A percentile compares a stretch with the other conserved stretches of the same genome.
These are phyloP conservation scores for Decapterus maruadsi DNA, from an alignment of 2,797 vertebrate genomes.

Conservation along the genomic window DNA sequence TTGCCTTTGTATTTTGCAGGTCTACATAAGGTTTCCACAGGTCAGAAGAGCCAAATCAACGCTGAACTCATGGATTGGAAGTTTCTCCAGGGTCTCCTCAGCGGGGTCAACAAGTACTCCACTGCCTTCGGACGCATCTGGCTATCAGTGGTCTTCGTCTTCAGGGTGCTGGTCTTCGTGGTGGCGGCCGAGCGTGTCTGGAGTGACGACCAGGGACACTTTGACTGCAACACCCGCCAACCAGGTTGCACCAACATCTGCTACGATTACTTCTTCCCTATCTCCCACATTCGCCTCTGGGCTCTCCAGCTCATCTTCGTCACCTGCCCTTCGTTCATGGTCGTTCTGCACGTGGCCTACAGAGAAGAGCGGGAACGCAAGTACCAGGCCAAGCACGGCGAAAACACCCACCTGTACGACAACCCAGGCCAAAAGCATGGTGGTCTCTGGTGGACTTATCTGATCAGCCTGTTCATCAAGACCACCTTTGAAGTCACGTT, in stretches of 20 bases:
- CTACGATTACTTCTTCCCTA: slow-evolving; percentile 92
- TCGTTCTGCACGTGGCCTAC: slow-evolving; percentile 93
- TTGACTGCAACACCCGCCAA: slow-evolving; percentile 94
- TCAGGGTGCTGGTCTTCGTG: slow-evolving; percentile 92
- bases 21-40: not conserved
- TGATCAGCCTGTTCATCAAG: slow-evolving; percentile 92
- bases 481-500: slow-evolving; percentile 88
- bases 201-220: slow-evolving; percentile 93
- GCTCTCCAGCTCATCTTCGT: slow-evolving; percentile 95
- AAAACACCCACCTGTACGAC: slow-evolving; percentile 86
- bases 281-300: slow-evolving; percentile 94
- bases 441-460: slow-evolving; percentile 95
- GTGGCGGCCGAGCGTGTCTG: slow-evolving; percentile 93
- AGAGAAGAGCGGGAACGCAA: slow-evolving; percentile 89
- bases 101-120: slow-evolving; percentile 94
- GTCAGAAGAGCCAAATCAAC: slow-evolving; percentile 9
- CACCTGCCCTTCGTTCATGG: slow-evolving; percentile 93
- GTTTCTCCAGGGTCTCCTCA: slow-evolving; percentile 88
- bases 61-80: slow-evolving; percentile 91
- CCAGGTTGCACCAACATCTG: slow-evolving; percentile 94
- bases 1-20: slow-evolving; percentile 13
- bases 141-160: slow-evolving; percentile 94
- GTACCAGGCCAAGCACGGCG: slow-evolving; percentile 87
- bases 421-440: slow-evolving; percentile 92
- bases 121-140: slow-evolving; percentile 93